Evolutionary conservation across 2,797 vertebrate species (phyloP).

Genomic region (Mormyrops boulengeri): DNA sequence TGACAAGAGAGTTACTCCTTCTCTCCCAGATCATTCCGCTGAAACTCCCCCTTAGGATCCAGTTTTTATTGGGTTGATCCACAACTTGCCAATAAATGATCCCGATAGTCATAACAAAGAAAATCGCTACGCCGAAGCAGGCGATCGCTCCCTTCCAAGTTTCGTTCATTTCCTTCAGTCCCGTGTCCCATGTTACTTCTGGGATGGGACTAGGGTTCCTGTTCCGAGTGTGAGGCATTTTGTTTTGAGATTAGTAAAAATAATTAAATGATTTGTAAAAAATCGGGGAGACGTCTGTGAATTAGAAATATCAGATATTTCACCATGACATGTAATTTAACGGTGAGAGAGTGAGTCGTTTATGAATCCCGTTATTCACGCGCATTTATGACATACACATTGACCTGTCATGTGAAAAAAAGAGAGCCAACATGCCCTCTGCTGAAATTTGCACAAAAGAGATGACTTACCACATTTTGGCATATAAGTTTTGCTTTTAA

Average conservation of each 20-base stretch:
- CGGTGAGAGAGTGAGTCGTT: conserved; percentile 36
- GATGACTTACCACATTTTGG: conserved; percentile 60
- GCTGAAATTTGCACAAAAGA: conserved; percentile 43
- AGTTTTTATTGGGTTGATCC: conserved; percentile 85
- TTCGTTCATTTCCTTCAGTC: conserved; percentile 84
- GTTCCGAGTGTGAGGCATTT: conserved; percentile 74
- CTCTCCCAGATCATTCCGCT: conserved; percentile 86
- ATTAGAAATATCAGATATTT: conserved; percentile 46
- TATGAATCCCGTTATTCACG: conserved; percentile 44
- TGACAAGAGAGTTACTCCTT: conserved; percentile 68
- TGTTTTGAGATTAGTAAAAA: conserved; percentile 48
- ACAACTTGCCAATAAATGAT: conserved; percentile 93
- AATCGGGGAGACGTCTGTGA: conserved; percentile 46
- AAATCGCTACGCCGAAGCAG: conserved; percentile 79
- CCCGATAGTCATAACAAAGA: conserved; percentile 88
- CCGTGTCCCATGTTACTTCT: conserved; percentile 74
- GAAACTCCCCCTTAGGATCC: conserved; percentile 76
- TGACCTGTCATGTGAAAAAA: conserved; percentile 57
- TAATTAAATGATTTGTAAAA: conserved; percentile 7
- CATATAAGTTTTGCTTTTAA: conserved; percentile 47
- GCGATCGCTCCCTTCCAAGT: conserved; percentile 86
- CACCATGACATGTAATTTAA: conserved; percentile 54
- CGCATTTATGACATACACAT: conserved; percentile 54
- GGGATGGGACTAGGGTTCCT: conserved; percentile 73
- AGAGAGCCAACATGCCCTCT: conserved; percentile 41